Base-by-base conservation (phyloP, 2,797 vertebrate genomes). In the Lagocephalus sceleratus region DNA sequence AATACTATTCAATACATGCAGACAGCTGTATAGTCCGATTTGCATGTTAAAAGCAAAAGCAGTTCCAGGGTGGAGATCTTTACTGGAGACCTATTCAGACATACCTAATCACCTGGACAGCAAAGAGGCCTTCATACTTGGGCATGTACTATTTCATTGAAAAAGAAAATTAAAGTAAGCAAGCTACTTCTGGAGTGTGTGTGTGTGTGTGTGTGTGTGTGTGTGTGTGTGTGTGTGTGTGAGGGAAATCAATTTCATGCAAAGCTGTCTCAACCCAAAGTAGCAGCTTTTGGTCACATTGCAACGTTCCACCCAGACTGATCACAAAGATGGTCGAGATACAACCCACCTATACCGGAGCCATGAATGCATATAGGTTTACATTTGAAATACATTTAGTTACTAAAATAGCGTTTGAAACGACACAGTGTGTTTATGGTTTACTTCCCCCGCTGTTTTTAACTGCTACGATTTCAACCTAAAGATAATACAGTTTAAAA, bases 321-420 rank as follows among this genome's bases (percentile, higher is more conserved):
- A 66, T 70, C 68, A 69, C 61, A 81, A 82, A 69, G 57, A 76
- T 75, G 63, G 71, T 68, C 61, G 71, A 63, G 66, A 61, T 32
- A 35, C 20, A 26, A 26, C 5, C 9, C 23, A 23, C 47, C 15
- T 29, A 44, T 29, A 29, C 44, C 39, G 59, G 6, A 17, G 4
- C 26, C 16, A 3, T 2, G 32, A 35, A 35, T 14, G 32, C 32
- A 35, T 14, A 35, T 25, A 11, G 4, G 12, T 35, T 35, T 35
- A 3, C 32, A 10, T 11, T 10, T 14, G 32, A 35, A 14, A 14
- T 14, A 35, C 12, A 10, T 35, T 35, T 35, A 9, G 29, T 29
- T 29, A 10, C 9, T 10, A 35, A 35, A 35, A 35, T 35, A 3
- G 32, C 32, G 32, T 35, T 35, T 35, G 42, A 44, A 44, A 44